These are phyloP conservation scores for Cichlasoma orientale DNA, from an alignment of 2,797 vertebrate genomes.

Conservation along the genomic window DNA sequence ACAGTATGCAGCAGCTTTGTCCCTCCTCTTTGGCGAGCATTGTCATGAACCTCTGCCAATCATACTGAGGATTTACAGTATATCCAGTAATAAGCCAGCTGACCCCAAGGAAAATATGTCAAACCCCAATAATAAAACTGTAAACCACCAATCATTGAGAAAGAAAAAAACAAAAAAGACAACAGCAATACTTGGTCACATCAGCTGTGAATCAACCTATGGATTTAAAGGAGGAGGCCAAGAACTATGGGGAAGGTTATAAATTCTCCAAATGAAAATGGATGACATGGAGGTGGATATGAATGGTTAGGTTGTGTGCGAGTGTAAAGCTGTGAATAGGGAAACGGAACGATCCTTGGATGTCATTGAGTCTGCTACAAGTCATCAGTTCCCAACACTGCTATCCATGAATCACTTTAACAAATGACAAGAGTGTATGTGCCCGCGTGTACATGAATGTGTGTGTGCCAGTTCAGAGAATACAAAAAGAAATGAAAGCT, in stretches of 20 bases:
- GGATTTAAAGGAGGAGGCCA: slow-evolving; percentile 57
- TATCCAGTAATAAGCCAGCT: slow-evolving; percentile 61
- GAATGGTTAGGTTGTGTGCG: slow-evolving; percentile 16
- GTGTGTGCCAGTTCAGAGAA: not conserved
- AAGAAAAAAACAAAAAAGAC: slow-evolving; percentile 5
- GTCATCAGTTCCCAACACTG: slow-evolving; percentile 53
- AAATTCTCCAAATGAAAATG: slow-evolving; percentile 69
- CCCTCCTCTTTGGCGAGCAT: not conserved
- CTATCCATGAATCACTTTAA: slow-evolving; percentile 63
- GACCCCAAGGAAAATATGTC: slow-evolving; percentile 64
- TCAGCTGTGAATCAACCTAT: slow-evolving; percentile 64
- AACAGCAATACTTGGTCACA: slow-evolving; percentile 45
- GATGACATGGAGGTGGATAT: slow-evolving; percentile 49
- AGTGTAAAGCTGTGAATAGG: slow-evolving; percentile 43
- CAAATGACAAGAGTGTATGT: slow-evolving; percentile 36
- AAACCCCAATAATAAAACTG: slow-evolving; percentile 63
- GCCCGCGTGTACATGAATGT: not conserved
- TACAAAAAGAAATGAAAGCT: not conserved
- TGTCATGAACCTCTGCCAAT: slow-evolving; percentile 56
- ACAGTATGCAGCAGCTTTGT: not conserved
- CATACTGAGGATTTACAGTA: slow-evolving; percentile 48
- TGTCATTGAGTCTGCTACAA: slow-evolving; percentile 53
- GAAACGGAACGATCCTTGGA: slow-evolving; percentile 44
- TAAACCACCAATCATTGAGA: slow-evolving; percentile 56
- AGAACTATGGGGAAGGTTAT: slow-evolving; percentile 45